Evolutionary conservation across 2,113 vertebrate genomes (phyloP), one percentile per base, ranked within the genome.

Genomic region (Anhinga rufa): DNA sequence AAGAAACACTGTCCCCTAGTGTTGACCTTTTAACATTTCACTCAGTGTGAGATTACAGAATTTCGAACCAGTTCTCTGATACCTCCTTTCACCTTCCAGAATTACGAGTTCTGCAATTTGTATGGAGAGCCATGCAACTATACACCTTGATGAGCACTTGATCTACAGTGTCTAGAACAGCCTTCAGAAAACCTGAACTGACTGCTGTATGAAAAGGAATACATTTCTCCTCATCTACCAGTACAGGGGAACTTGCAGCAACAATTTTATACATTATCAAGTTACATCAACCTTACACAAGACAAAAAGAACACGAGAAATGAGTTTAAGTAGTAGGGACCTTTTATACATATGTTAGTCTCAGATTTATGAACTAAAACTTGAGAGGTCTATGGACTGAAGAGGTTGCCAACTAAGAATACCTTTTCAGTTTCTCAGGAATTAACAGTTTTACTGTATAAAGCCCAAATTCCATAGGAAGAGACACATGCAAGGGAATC

Each of bases 81-180:
- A 80, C 4, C 14, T 26, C 9, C 17, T 34, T 42, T 42, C 10
- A 9, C 32, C 17, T 64, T 70, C 12, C 46, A 84, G 26, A 86
- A 48, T 12, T 24, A 25, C 3, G 8, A 46, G 4, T 11, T 61
- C 34, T 8, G 9, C 34, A 80, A 32, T 40, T 28, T 14, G 20
- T 20, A 51, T 0, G 4, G 9, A 77, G 11, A n/a, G 6, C 13
- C 16, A 2, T 21, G 5, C 0, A 0, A 20, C 38, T 61, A 54
- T 19, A 87, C 13, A 28, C 21, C 55, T 42, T 12, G 2, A 5
- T 32, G 7, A 88, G 28, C 17, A 54, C 34, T 86, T 49, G 0
- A 12, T 11, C 42, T 75, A 51, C 24, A 24, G 28, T 8, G 10
- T 31, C n/a, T 46, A 34, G 6, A 85, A 71, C 5, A 79, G 42